phyloP scores from a whole-genome alignment of 2,888 invertebrate species.

The Gonocerus acuteangulatus region DNA sequence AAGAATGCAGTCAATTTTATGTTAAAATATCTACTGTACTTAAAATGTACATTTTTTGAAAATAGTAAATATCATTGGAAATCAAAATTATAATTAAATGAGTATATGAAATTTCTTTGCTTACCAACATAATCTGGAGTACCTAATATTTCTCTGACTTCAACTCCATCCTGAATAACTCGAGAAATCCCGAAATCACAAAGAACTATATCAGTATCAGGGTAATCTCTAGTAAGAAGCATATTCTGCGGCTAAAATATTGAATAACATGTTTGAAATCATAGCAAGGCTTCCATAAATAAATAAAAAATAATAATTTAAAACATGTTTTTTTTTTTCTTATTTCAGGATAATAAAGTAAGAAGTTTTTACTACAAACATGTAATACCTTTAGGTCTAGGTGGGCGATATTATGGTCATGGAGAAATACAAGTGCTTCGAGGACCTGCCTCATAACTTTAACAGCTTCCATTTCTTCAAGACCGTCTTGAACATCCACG shows the following conservation, averaged over 20 bases:
- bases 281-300: constrained; percentile 5
- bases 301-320: no score
- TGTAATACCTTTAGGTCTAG: constrained; percentile 69
- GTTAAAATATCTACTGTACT: no score
- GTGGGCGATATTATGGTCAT: constrained; percentile 87
- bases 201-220: constrained; percentile 72
- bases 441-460: constrained; percentile 84
- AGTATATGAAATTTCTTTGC: no score
- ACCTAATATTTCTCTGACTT: constrained; percentile 89
- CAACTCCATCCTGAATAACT: constrained; percentile 79
- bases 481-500: constrained; percentile 74
- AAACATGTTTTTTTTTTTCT: no score
- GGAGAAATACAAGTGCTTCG: constrained; percentile 82
- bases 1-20: no score
- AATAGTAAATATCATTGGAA: no score
- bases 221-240: constrained; percentile 67
- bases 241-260: constrained; percentile 83
- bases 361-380: no score
- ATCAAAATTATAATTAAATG: no score
- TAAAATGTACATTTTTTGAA: no score
- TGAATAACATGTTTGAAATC: no score
- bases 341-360: neutral
- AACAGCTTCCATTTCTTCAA: constrained; percentile 74
- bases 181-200: constrained; percentile 93
- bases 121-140: constrained; percentile 90